phyloP scores from a whole-genome alignment of 2,888 invertebrate species.

The Leucophenga maculata region DNA sequence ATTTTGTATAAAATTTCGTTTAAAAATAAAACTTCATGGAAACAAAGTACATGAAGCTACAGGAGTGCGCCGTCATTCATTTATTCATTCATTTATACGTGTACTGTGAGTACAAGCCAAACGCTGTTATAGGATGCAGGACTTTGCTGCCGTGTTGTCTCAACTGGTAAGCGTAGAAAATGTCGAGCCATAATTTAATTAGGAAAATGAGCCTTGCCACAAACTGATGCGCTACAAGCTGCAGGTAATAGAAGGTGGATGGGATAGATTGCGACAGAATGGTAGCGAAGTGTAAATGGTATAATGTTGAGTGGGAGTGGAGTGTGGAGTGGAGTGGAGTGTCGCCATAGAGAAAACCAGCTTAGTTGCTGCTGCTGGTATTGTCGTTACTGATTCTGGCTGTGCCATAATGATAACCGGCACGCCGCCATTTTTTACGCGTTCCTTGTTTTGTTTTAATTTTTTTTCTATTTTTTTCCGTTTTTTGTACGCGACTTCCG shows the following conservation, averaged over 20 bases:
- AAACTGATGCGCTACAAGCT: conserved; percentile 46
- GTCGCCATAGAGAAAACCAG: not conserved
- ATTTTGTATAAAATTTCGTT: conserved; percentile 30
- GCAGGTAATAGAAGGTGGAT: not conserved
- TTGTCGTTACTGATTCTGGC: not conserved
- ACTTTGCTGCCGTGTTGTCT: not conserved
- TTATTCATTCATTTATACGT: not conserved
- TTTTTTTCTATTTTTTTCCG: conserved; percentile 16
- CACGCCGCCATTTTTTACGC: not conserved
- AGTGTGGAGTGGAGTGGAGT: not conserved
- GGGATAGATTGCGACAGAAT: not conserved
- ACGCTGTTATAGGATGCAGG: not conserved
- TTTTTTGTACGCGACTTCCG: conserved; percentile 19
- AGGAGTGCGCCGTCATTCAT: not conserved
- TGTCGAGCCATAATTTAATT: conserved; percentile 58
- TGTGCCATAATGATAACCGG: not conserved
- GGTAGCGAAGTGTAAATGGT: conserved; percentile 21
- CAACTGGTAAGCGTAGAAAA: no score
- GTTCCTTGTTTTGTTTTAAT: conserved; percentile 5
- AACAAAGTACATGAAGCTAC: not conserved
- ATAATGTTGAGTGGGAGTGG: not conserved
- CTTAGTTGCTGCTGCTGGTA: not conserved
- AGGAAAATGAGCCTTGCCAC: conserved; percentile 61
- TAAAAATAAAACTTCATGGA: not conserved
- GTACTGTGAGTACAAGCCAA: not conserved